A percentile compares a stretch with the other conserved stretches of the same genome.
Conservation (phyloP, 2,888 invertebrate species). For the Pinctada fucata region DNA sequence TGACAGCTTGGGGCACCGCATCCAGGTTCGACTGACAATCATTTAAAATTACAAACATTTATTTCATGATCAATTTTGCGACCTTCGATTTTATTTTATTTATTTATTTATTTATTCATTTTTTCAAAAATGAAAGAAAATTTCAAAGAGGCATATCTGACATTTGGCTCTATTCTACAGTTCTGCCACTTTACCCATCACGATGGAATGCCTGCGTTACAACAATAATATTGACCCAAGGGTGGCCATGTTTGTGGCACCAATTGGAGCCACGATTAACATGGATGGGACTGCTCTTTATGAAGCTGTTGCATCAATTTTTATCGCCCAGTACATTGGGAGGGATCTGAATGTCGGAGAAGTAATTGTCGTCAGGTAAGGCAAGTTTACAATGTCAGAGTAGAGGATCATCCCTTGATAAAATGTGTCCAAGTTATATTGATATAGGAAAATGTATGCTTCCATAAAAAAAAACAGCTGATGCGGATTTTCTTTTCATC, state of each 20-base stretch:
- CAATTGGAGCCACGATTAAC: conserved; percentile 88
- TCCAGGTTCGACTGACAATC: conserved; percentile 64
- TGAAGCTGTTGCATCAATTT: conserved; percentile 90
- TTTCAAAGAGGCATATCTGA: too few relatives aligned
- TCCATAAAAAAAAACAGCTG: too few relatives aligned
- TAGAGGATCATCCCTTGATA: neutral
- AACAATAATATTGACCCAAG: conserved; percentile 88
- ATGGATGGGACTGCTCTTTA: conserved; percentile 81
- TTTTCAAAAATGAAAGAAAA: too few relatives aligned
- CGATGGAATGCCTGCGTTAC: conserved; percentile 91
- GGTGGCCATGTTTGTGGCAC: conserved; percentile 91
- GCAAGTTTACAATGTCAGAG: neutral
- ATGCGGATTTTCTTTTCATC: too few relatives aligned
- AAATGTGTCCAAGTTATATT: too few relatives aligned
- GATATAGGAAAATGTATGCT: too few relatives aligned
- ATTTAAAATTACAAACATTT: neutral
- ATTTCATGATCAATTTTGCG: too few relatives aligned
- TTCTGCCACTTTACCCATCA: conserved; percentile 92
- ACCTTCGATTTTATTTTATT: too few relatives aligned
- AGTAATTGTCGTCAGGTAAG: conserved; percentile 89
- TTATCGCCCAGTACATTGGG: conserved; percentile 92
- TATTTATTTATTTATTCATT: too few relatives aligned
- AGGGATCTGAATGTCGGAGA: conserved; percentile 88
- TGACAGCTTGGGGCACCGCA: conserved; percentile 78
- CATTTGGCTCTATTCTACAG: conserved; percentile 77